A percentile compares a stretch with the other conserved stretches of the same genome.
Evolutionary conservation across 2,888 invertebrate genomes (phyloP).

Genomic region (Epistrophella euchroma): DNA sequence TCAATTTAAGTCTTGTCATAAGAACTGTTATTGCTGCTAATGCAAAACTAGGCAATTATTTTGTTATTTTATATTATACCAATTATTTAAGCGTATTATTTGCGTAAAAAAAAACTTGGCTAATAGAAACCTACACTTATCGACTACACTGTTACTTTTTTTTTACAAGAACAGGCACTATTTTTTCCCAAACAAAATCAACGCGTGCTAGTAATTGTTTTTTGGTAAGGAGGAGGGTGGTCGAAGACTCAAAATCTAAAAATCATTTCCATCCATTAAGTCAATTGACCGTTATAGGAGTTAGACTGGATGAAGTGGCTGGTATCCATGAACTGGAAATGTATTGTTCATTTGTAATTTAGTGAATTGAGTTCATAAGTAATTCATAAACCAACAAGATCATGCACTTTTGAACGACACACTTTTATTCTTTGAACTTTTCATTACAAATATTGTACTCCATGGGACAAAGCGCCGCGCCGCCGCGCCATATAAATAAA

Average conservation of each 20-base stretch:
- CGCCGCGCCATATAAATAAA: too few species aligned
- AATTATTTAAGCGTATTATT: too few species aligned
- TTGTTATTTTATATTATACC: too few species aligned
- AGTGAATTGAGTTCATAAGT: constrained; percentile 34
- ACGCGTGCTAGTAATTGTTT: constrained; percentile 57
- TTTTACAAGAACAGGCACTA: neutral
- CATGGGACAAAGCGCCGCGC: neutral
- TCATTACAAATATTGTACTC: neutral
- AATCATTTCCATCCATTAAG: constrained; percentile 30
- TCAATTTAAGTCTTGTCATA: too few species aligned
- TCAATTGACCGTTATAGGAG: constrained; percentile 53
- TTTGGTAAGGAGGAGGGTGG: constrained; percentile 38
- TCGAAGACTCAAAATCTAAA: constrained; percentile 12
- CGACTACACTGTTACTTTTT: constrained; percentile 13
- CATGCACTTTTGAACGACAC: constrained; percentile 1
- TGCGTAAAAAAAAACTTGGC: too few species aligned
- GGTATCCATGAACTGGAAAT: constrained; percentile 28
- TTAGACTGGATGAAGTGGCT: constrained; percentile 30
- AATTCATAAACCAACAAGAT: constrained; percentile 7
- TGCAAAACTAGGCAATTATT: too few species aligned
- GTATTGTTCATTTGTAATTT: constrained; percentile 36
- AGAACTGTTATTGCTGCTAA: too few species aligned
- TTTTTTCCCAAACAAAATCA: constrained; percentile 11
- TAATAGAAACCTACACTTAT: too few species aligned
- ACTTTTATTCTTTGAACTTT: neutral